Evolutionary conservation across 2,888 invertebrate species (phyloP).

Genomic region (Alviniconcha strummeri): DNA sequence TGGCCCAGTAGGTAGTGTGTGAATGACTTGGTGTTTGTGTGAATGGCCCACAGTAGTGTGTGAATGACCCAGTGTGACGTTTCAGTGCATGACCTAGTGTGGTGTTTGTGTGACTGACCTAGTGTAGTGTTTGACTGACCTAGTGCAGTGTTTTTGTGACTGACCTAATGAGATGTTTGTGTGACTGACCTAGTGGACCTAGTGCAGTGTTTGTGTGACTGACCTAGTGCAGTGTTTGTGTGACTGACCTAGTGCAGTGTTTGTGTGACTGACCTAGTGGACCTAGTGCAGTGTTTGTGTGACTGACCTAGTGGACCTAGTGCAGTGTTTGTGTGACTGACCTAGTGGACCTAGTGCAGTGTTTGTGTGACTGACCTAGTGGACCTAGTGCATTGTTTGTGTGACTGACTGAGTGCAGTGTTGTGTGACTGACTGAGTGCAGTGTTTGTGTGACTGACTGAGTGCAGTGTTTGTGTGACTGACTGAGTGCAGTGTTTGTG

Average conservation of each 20-base stretch:
- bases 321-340: neutral
- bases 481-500: neutral
- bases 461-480: neutral
- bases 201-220: neutral
- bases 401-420: neutral
- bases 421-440: neutral
- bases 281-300: neutral
- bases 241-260: neutral
- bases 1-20: too few relatives aligned
- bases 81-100: too few relatives aligned
- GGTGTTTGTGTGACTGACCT: too few relatives aligned
- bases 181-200: neutral
- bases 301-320: neutral
- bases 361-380: neutral
- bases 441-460: neutral
- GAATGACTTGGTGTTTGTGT: neutral
- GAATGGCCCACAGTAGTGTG: neutral
- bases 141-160: too few relatives aligned
- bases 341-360: neutral
- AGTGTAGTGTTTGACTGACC: too few relatives aligned
- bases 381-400: neutral
- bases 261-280: neutral
- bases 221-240: neutral
- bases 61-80: too few relatives aligned
- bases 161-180: too few relatives aligned